Evolutionary conservation across 2,888 invertebrate species (phyloP).

Genomic region (Halocaridina rubra): DNA sequence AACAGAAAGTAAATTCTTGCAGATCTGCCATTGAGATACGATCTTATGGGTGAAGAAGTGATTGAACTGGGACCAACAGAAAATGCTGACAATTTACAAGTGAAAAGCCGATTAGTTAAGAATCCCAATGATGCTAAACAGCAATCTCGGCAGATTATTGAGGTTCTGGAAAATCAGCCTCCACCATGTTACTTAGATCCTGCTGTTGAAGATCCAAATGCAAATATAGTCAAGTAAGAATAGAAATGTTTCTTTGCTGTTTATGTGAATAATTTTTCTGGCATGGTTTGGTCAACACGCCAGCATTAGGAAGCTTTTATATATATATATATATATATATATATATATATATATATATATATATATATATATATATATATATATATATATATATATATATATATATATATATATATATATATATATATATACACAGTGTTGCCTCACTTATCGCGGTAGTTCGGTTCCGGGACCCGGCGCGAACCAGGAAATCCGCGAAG

Average conservation of each 20-base stretch:
- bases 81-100: slow-evolving; percentile 31
- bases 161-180: slow-evolving; percentile 25
- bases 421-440: too few relatives aligned
- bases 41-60: slow-evolving; percentile 36
- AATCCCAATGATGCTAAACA: slow-evolving; percentile 5
- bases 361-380: too few relatives aligned
- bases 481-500: too few relatives aligned
- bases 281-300: too few relatives aligned
- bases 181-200: slow-evolving; percentile 22
- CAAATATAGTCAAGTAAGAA: slow-evolving; percentile 46
- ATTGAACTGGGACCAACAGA: slow-evolving; percentile 42
- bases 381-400: too few relatives aligned
- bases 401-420: too few relatives aligned
- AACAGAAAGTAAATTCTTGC: too few relatives aligned
- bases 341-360: too few relatives aligned
- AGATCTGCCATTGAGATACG: slow-evolving; percentile 17
- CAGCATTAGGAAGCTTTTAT: too few relatives aligned
- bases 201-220: slow-evolving; percentile 36
- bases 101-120: slow-evolving; percentile 37
- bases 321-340: too few relatives aligned
- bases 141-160: slow-evolving; percentile 38
- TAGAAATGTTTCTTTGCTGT: not conserved
- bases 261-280: not conserved
- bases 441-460: too few relatives aligned
- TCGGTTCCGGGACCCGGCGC: too few relatives aligned